Percentiles rank a stretch among this genome's conserved stretches.
phyloP scores from a whole-genome alignment of 1,140 invertebrate species.

The Pectinophora gossypiella region DNA sequence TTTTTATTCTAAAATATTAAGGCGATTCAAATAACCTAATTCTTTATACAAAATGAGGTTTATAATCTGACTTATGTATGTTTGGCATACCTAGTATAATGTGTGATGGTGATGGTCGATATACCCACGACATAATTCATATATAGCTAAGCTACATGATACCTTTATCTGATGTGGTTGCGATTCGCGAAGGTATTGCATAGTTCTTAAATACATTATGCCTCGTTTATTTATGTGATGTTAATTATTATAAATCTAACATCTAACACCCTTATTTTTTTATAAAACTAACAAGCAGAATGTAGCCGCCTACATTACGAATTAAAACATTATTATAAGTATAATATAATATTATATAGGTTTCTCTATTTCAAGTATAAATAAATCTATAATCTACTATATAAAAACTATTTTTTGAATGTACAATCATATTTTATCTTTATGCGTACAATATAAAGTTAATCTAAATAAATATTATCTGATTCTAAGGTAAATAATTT shows the following conservation, averaged over 20 bases:
- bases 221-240: slow-evolving; percentile 50
- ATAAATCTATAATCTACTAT: slow-evolving; percentile 37
- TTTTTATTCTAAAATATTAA: slow-evolving; percentile 52
- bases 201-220: slow-evolving; percentile 45
- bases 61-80: slow-evolving; percentile 55
- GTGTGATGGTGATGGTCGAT: slow-evolving; percentile 45
- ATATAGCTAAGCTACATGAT: background rate
- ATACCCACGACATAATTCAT: background rate
- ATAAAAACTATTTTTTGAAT: slow-evolving; percentile 42
- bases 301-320: slow-evolving; percentile 46
- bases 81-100: slow-evolving; percentile 48
- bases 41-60: slow-evolving; percentile 58
- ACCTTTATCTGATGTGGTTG: slow-evolving; percentile 6
- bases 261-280: slow-evolving; percentile 46
- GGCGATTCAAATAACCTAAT: slow-evolving; percentile 57
- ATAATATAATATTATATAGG: slow-evolving; percentile 41
- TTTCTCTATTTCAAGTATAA: slow-evolving; percentile 52
- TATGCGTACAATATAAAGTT: slow-evolving; percentile 70
- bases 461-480: slow-evolving; percentile 67
- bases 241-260: slow-evolving; percentile 27
- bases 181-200: no score
- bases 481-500: slow-evolving; percentile 71
- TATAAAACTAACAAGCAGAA: slow-evolving; percentile 47
- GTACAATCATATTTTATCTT: slow-evolving; percentile 66
- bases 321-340: slow-evolving; percentile 37